phyloP scores from a whole-genome alignment of 2,113 vertebrate species.

The Phalacrocorax carbo region DNA sequence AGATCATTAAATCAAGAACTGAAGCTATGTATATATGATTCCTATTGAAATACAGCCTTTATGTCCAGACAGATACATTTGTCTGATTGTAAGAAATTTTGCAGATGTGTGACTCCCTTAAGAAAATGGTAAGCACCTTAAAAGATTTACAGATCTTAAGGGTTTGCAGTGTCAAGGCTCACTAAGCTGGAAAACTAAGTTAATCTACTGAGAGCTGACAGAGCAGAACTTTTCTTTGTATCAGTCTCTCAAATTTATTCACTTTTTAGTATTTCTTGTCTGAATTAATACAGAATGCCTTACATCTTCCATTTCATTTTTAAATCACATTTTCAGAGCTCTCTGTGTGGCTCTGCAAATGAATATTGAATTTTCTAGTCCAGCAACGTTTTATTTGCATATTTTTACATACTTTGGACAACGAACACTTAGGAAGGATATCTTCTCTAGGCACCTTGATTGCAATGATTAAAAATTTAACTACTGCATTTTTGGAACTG shows the following conservation, averaged over 20 bases:
- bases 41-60: neutral
- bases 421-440: neutral
- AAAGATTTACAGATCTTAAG: neutral
- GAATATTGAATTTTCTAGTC: neutral
- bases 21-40: neutral
- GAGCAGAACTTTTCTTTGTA: neutral
- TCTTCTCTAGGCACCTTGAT: neutral
- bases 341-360: neutral
- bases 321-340: neutral
- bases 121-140: neutral
- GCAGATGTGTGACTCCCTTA: neutral
- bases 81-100: neutral
- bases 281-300: neutral
- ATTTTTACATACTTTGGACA: neutral
- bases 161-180: neutral
- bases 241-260: neutral
- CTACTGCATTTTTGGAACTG: neutral
- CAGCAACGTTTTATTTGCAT: neutral
- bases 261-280: neutral
- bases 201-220: neutral
- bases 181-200: neutral
- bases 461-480: neutral
- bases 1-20: neutral
- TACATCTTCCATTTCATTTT: neutral
- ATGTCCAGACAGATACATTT: neutral